Evolutionary conservation across 2,888 invertebrate genomes (phyloP), one percentile per base, ranked within the genome.

Genomic region (Oasisia sp.): DNA sequence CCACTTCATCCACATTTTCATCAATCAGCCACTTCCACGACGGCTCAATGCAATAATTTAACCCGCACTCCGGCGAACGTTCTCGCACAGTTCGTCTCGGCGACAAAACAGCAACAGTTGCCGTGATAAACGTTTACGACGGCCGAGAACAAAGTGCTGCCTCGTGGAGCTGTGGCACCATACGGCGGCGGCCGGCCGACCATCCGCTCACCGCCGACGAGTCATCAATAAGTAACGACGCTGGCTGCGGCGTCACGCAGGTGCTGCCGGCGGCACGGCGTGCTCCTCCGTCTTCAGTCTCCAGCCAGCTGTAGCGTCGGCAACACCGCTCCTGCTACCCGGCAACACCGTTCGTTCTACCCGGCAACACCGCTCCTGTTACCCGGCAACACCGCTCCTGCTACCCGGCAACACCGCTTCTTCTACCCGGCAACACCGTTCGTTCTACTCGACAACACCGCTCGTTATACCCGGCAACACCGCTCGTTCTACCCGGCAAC

Each of bases 71-170:
- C 14, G 9, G 9, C 50, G 9, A 50, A 50, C 14, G 9, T n/a
- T 74, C n/a, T 27, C 14, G 19, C 74, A n/a, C 14, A 74, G 27
- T 74, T n/a, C 74, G 56, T 27, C 74, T 74, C 74, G 7, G 27
- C 74, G 74, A 74, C 74, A n/a, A 74, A 74, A 19, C 74, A 74
- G 74, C 74, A 19, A 74, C n/a, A 74, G 74, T 74, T 74, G 74
- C 74, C 74, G 74, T 74, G 74, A 74, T 74, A 74, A n/a, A 74
- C n/a, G n/a, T 19, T 74, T 19, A 27, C n/a, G 19, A 27, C 19
- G 7, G 27, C 27, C n/a, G 74, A 74, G 7, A n/a, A 74, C 74
- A 74, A 74, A 74, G n/a, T n/a, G 74, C 19, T 74, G 27, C n/a
- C 74, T 74, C 74, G 74, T 19, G 5, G 74, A 74, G 74, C 74